Percentiles rank a stretch among this genome's conserved stretches.
Evolutionary conservation across 2,113 vertebrate genomes (phyloP).

Genomic region (Numida meleagris): DNA sequence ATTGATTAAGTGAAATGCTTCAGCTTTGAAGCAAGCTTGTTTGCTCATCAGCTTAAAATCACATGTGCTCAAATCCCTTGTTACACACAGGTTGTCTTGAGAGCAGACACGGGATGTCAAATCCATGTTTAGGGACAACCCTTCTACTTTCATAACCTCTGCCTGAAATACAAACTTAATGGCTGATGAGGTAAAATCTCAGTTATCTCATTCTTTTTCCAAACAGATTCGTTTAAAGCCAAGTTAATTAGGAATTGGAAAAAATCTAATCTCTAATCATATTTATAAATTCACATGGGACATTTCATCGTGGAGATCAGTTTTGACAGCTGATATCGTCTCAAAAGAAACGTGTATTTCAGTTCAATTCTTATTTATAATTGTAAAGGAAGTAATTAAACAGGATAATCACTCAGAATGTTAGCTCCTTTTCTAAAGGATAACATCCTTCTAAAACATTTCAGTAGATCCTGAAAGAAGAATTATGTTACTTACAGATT

Average conservation of each 20-base stretch:
- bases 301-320: neutral
- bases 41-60: neutral
- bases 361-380: neutral
- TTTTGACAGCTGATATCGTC: neutral
- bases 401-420: neutral
- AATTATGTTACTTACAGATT: neutral
- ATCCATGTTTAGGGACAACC: neutral
- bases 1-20: neutral
- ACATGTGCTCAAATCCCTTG: neutral
- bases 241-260: neutral
- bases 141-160: neutral
- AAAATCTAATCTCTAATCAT: neutral
- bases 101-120: neutral
- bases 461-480: neutral
- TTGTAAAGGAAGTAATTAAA: neutral
- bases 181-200: neutral
- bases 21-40: neutral
- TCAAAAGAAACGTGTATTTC: neutral
- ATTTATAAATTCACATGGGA: neutral
- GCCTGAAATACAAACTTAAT: neutral
- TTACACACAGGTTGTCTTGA: neutral
- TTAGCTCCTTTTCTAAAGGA: neutral
- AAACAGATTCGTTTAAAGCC: neutral
- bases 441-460: neutral
- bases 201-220: neutral